phyloP scores from a whole-genome alignment of 2,888 invertebrate genomes.

The Dorcus hopei region DNA sequence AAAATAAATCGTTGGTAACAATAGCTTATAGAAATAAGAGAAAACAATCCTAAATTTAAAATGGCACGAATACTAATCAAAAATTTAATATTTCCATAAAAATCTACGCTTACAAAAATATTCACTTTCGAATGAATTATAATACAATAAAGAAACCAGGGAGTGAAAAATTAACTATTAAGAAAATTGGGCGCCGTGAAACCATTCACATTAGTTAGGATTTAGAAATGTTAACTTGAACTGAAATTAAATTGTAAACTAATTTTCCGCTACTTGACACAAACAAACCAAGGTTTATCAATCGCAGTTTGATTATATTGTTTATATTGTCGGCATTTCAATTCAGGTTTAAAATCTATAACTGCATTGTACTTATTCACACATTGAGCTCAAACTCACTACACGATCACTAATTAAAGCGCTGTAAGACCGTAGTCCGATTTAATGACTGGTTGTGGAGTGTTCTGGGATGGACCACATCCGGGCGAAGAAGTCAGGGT shows the following conservation, averaged over 20 bases:
- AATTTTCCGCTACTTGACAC: slow-evolving; percentile 19
- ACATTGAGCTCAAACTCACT: slow-evolving; percentile 15
- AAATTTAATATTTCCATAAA: slow-evolving; percentile 8
- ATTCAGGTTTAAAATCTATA: slow-evolving; percentile 11
- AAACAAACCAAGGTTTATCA: slow-evolving; percentile 22
- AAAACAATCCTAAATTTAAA: slow-evolving; percentile 33
- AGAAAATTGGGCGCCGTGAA: slow-evolving; percentile 15
- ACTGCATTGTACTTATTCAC: slow-evolving; percentile 5
- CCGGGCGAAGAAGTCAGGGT: slow-evolving; percentile 56
- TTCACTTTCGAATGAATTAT: not conserved
- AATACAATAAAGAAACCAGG: slow-evolving; percentile 16
- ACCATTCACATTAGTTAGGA: slow-evolving; percentile 31
- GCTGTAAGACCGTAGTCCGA: slow-evolving; percentile 87
- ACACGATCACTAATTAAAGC: slow-evolving; percentile 51
- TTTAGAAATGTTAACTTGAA: slow-evolving; percentile 30
- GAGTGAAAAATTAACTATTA: slow-evolving; percentile 15
- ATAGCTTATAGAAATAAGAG: slow-evolving; percentile 3
- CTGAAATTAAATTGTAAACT: slow-evolving; percentile 24
- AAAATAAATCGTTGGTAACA: slow-evolving; percentile 3
- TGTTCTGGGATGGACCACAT: slow-evolving; percentile 54
- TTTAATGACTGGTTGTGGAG: slow-evolving; percentile 66
- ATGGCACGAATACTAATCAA: slow-evolving; percentile 31
- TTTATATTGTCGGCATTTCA: slow-evolving; percentile 41
- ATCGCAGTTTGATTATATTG: slow-evolving; percentile 27
- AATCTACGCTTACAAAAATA: slow-evolving; percentile 13